These are phyloP conservation scores for Stichodactyla mertensii DNA, from an alignment of 64 coral and sea anemone species.

Conservation along the genomic window DNA sequence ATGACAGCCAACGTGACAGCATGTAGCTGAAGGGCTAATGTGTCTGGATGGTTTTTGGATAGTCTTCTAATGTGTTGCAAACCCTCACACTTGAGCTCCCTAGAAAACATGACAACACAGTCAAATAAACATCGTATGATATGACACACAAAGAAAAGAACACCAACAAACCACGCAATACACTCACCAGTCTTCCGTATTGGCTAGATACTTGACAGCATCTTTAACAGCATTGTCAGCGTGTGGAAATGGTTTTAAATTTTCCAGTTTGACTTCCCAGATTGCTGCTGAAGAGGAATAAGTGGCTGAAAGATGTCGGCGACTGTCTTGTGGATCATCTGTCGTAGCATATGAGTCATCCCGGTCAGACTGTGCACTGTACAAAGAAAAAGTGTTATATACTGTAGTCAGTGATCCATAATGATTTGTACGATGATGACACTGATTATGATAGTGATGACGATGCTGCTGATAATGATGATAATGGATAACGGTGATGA, in stretches of 20 bases:
- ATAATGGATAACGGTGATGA: neutral
- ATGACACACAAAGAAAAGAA: too few relatives aligned
- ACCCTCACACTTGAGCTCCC: slow-evolving; percentile 73
- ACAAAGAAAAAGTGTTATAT: neutral
- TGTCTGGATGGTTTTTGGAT: slow-evolving; percentile 70
- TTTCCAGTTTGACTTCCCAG: slow-evolving; percentile 77
- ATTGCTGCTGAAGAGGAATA: slow-evolving; percentile 51
- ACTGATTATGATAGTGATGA: too few relatives aligned
- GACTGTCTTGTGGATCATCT: slow-evolving; percentile 67
- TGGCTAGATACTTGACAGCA: slow-evolving; percentile 59
- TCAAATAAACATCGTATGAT: neutral
- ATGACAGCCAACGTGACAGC: slow-evolving; percentile 58
- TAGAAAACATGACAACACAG: neutral
- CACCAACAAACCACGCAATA: neutral
- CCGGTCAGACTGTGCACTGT: slow-evolving; percentile 64
- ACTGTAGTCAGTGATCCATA: too few relatives aligned
- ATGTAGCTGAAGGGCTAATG: slow-evolving; percentile 53
- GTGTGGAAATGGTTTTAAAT: slow-evolving; percentile 73
- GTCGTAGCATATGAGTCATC: slow-evolving; percentile 68
- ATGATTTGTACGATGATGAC: too few relatives aligned
- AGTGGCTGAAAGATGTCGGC: slow-evolving; percentile 43
- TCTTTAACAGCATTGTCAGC: slow-evolving; percentile 69
- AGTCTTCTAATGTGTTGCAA: slow-evolving; percentile 74
- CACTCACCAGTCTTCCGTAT: slow-evolving; percentile 86
- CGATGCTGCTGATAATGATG: too few relatives aligned